These are phyloP conservation scores for Dromococcyx pavoninus DNA, from an alignment of 2,797 vertebrate genomes.

Conservation along the genomic window DNA sequence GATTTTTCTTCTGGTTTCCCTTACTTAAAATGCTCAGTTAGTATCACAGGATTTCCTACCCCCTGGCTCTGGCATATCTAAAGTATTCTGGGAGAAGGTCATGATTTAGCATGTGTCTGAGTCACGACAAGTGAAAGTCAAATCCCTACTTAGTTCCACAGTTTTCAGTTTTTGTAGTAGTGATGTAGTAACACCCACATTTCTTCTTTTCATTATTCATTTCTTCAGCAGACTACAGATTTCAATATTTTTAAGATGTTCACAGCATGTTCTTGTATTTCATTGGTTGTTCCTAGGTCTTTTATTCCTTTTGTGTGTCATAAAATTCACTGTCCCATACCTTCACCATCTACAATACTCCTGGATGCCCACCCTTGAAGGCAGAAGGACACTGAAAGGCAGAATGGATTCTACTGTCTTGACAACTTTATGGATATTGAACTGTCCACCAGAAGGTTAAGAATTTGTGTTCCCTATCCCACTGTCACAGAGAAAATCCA, in stretches of 20 bases:
- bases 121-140: neutral
- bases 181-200: neutral
- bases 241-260: neutral
- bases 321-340: neutral
- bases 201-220: neutral
- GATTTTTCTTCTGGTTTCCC: neutral
- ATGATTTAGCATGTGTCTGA: neutral
- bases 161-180: neutral
- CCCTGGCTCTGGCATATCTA: neutral
- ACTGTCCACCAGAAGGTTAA: neutral
- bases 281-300: neutral
- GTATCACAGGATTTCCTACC: neutral
- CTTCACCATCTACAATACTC: neutral
- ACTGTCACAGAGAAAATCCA: neutral
- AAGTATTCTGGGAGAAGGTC: neutral
- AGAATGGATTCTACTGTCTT: neutral
- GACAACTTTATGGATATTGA: neutral
- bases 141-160: neutral
- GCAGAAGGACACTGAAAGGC: neutral
- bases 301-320: neutral
- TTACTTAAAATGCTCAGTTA: neutral
- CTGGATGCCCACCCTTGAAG: neutral
- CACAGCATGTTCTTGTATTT: neutral
- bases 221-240: neutral
- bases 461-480: neutral